Evolutionary conservation across 2,888 invertebrate species (phyloP).

Genomic region (Acleris sparsana): DNA sequence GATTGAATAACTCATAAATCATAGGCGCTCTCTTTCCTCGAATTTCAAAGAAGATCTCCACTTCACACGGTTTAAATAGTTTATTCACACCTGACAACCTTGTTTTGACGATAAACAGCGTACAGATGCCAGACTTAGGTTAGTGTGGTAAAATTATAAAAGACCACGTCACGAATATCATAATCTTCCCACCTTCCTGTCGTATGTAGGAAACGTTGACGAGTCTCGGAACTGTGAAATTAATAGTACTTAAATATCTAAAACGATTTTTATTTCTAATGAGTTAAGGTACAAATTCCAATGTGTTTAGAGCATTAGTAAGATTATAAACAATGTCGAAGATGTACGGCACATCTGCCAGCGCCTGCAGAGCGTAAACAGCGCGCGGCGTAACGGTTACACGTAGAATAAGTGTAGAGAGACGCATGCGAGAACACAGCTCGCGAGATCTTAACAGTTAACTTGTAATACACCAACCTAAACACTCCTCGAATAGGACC

Average conservation of each 20-base stretch:
- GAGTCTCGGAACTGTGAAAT: constrained; percentile 14
- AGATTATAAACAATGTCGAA: constrained; percentile 37
- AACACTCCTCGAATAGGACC: constrained; percentile 18
- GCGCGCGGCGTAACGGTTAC: constrained; percentile 46
- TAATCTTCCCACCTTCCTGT: constrained; percentile 30
- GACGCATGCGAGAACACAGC: constrained; percentile 43
- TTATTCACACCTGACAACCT: constrained; percentile 40
- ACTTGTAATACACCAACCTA: constrained; percentile 17
- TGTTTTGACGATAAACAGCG: constrained; percentile 35
- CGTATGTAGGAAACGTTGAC: constrained; percentile 29
- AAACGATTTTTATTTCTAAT: constrained; percentile 8
- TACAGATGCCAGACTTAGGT: constrained; percentile 13
- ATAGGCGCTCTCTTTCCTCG: constrained; percentile 52
- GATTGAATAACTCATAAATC: constrained; percentile 68
- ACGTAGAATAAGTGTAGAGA: constrained; percentile 44
- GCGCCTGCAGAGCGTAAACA: constrained; percentile 49
- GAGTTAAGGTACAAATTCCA: constrained; percentile 13
- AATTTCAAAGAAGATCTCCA: constrained; percentile 71
- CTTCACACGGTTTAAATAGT: constrained; percentile 61
- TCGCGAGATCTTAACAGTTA: constrained; percentile 45
- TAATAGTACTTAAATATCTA: not conserved
- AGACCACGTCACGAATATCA: constrained; percentile 33
- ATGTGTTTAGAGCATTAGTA: constrained; percentile 8
- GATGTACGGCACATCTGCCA: constrained; percentile 37
- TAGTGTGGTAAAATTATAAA: constrained; percentile 24